Conservation (phyloP, 2,797 vertebrate species). For the Zenarchopterus dispar region DNA sequence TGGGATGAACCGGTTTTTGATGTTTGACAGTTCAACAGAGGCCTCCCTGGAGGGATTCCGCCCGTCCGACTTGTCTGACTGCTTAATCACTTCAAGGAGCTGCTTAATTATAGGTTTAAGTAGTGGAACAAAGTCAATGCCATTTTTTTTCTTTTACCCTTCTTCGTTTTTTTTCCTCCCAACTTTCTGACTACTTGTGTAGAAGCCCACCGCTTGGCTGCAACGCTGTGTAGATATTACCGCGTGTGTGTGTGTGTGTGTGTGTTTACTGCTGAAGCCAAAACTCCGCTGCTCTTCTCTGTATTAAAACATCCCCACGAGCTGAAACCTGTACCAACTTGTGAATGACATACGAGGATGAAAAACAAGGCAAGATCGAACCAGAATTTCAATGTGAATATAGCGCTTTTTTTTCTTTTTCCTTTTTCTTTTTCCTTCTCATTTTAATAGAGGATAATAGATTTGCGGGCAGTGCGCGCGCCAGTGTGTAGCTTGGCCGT, state of each 20-base stretch:
- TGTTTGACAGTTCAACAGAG: constrained; percentile 77
- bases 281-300: background rate
- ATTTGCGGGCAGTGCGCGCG: constrained; percentile 87
- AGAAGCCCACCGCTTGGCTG: too few relatives aligned
- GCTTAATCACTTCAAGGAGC: constrained; percentile 76
- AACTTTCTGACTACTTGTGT: constrained; percentile 2
- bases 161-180: background rate
- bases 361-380: constrained; percentile 2
- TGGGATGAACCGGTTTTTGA: constrained; percentile 87
- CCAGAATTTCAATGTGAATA: background rate
- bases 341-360: constrained; percentile 14
- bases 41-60: constrained; percentile 82
- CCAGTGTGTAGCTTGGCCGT: constrained; percentile 74
- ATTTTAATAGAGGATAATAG: constrained; percentile 76
- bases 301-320: constrained; percentile 21
- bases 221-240: too few relatives aligned
- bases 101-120: constrained; percentile 67
- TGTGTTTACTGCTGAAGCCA: too few relatives aligned
- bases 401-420: background rate
- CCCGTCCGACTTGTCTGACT: constrained; percentile 90
- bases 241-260: too few relatives aligned
- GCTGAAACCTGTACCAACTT: constrained; percentile 53
- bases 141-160: accelerated
- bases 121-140: constrained; percentile 36
- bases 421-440: background rate